phyloP scores from a whole-genome alignment of 2,888 invertebrate genomes.

The Dynastes tityus region DNA sequence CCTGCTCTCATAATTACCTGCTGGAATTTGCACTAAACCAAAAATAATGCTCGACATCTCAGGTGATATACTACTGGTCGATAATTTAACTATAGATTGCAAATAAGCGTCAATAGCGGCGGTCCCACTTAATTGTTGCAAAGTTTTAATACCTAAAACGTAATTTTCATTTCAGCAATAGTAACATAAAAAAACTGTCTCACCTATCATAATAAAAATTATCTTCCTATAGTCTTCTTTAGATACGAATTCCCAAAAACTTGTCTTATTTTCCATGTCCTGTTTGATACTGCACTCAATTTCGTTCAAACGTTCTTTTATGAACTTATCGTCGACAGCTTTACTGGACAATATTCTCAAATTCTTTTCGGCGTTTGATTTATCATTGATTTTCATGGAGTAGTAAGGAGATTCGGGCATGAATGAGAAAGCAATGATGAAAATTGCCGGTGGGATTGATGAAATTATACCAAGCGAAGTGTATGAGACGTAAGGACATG shows the following conservation, averaged over 20 bases:
- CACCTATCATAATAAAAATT: constrained; percentile 52
- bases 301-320: constrained; percentile 67
- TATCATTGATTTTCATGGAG: constrained; percentile 67
- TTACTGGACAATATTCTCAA: constrained; percentile 63
- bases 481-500: constrained; percentile 68
- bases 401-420: constrained; percentile 72
- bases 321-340: constrained; percentile 63
- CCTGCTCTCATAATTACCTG: constrained; percentile 66
- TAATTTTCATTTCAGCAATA: background rate
- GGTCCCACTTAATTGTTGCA: constrained; percentile 76
- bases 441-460: constrained; percentile 64
- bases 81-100: constrained; percentile 75
- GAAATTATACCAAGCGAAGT: constrained; percentile 64
- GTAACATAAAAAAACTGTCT: background rate
- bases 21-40: constrained; percentile 74
- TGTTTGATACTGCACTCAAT: constrained; percentile 65
- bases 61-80: constrained; percentile 72
- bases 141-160: constrained; percentile 72
- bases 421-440: constrained; percentile 66
- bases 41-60: constrained; percentile 75
- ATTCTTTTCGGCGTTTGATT: constrained; percentile 63
- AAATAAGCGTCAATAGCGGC: constrained; percentile 76
- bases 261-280: constrained; percentile 64
- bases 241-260: constrained; percentile 64
- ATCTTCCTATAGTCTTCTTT: constrained; percentile 54